Percentiles rank a stretch among this genome's conserved stretches.
Evolutionary conservation across 2,888 invertebrate species (phyloP).

Genomic region (Cephus spinipes): DNA sequence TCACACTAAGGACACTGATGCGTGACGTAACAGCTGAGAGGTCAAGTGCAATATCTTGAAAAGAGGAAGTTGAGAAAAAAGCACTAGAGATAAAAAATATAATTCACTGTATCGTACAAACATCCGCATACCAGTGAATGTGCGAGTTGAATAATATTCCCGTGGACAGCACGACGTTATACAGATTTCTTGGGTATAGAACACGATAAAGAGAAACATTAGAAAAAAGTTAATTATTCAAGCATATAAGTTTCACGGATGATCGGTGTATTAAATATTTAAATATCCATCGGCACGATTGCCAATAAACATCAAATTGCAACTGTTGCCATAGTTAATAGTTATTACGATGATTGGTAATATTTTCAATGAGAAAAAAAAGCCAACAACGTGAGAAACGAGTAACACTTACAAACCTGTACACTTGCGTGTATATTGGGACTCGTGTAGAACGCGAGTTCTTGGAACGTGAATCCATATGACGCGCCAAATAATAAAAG

Average conservation of each 20-base stretch:
- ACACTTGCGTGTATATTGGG: background rate
- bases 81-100: background rate
- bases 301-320: background rate
- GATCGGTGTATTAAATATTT: background rate
- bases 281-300: background rate
- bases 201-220: background rate
- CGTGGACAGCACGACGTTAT: background rate
- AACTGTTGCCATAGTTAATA: background rate
- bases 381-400: background rate
- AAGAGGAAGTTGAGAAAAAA: background rate
- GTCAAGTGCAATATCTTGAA: background rate
- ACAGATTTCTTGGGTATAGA: background rate
- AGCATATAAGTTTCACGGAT: background rate
- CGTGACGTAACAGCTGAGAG: background rate
- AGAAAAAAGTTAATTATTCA: background rate
- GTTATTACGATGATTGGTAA: background rate
- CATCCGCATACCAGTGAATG: background rate
- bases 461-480: too few relatives aligned
- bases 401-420: background rate
- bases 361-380: background rate
- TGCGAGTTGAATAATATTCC: background rate
- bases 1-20: background rate
- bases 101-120: background rate
- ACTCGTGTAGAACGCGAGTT: too few relatives aligned
- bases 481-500: too few relatives aligned